These are phyloP conservation scores for Caenorhabditis latens DNA, from an alignment of 1,140 invertebrate genomes.

Conservation along the genomic window DNA sequence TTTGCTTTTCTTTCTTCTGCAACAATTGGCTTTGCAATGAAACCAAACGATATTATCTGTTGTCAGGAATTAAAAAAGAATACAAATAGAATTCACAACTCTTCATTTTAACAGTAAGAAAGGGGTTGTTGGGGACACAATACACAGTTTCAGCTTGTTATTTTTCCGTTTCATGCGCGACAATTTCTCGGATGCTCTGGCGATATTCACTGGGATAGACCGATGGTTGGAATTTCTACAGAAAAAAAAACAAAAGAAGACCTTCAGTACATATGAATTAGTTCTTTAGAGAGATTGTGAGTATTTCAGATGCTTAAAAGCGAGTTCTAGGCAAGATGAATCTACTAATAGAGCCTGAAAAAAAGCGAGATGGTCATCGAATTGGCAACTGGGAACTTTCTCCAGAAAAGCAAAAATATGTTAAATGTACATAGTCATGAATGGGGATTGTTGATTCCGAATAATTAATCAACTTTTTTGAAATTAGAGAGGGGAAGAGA, in stretches of 20 bases:
- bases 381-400: constrained; percentile 38
- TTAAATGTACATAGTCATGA: not conserved
- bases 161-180: constrained; percentile 35
- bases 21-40: too few species aligned
- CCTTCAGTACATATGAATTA: constrained; percentile 41
- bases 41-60: too few species aligned
- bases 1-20: too few species aligned
- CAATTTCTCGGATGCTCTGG: constrained; percentile 11
- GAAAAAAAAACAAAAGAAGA: not conserved
- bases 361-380: constrained; percentile 9
- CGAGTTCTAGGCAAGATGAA: constrained; percentile 29
- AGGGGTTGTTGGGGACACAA: not conserved
- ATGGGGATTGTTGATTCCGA: not conserved
- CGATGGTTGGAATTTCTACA: not conserved
- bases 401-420: constrained; percentile 5
- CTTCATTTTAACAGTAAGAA: constrained; percentile 14
- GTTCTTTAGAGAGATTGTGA: not conserved
- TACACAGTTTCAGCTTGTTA: constrained; percentile 36
- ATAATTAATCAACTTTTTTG: not conserved
- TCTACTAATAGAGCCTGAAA: constrained; percentile 13
- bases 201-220: constrained; percentile 37
- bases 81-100: not conserved
- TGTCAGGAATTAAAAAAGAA: too few species aligned
- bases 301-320: not conserved
- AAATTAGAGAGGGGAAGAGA: not conserved